phyloP scores from a whole-genome alignment of 2,113 vertebrate species.

The Morone saxatilis region DNA sequence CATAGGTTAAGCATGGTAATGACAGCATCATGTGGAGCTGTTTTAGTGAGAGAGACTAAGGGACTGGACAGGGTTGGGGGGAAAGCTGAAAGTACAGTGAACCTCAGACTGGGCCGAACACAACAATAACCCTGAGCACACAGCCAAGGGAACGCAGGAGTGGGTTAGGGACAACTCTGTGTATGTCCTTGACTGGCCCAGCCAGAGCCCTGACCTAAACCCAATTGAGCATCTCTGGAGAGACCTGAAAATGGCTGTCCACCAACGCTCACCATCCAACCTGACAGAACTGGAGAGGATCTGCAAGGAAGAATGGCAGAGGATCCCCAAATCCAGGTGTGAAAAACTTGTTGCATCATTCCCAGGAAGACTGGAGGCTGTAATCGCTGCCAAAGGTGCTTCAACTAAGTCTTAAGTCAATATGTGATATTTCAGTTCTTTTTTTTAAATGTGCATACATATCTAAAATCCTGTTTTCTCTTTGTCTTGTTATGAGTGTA shows the following conservation, averaged over 20 bases:
- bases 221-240: neutral
- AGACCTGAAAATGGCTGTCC: no score
- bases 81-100: neutral
- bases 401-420: neutral
- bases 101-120: no score
- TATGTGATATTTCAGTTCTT: neutral
- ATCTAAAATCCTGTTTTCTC: neutral
- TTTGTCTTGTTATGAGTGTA: neutral
- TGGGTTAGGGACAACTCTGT: neutral
- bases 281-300: neutral
- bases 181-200: neutral
- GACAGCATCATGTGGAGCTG: neutral
- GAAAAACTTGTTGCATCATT: neutral
- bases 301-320: neutral
- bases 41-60: neutral
- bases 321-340: neutral
- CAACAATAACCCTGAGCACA: neutral
- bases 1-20: neutral
- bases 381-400: neutral
- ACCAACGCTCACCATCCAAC: neutral
- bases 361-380: neutral
- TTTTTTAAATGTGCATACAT: neutral
- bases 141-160: neutral
- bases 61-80: no score
- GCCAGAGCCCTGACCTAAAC: neutral